A percentile compares a stretch with the other conserved stretches of the same genome.
Evolutionary conservation across 2,113 vertebrate genomes (phyloP).

Genomic region (Centropus unirufus): DNA sequence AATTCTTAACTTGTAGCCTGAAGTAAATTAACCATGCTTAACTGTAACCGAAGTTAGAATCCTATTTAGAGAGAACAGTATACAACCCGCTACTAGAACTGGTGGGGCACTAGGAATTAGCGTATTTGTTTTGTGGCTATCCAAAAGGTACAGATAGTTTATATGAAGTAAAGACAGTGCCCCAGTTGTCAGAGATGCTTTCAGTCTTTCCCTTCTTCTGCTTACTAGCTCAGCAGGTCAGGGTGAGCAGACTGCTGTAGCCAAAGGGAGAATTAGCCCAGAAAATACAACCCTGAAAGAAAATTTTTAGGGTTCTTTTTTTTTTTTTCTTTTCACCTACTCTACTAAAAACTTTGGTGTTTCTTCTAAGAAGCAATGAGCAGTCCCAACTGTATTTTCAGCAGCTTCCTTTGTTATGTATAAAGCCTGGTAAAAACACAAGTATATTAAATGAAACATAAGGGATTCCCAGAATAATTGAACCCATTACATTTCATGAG

Average conservation of each 20-base stretch:
- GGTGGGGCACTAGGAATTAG: not conserved
- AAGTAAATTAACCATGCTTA: not conserved
- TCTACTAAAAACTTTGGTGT: not conserved
- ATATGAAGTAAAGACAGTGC: not conserved
- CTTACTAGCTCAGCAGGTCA: not conserved
- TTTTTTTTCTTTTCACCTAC: not conserved
- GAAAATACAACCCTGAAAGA: not conserved
- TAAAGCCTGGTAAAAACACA: not conserved
- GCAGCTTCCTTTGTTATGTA: not conserved
- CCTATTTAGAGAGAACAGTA: not conserved
- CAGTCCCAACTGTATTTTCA: not conserved
- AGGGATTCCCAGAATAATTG: not conserved
- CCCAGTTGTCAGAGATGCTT: not conserved
- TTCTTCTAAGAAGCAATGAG: not conserved
- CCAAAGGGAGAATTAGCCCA: not conserved
- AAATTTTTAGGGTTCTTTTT: not conserved
- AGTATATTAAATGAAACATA: not conserved
- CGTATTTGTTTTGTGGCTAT: not conserved
- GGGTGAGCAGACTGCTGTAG: not conserved
- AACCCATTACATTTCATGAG: not conserved
- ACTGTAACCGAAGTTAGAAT: not conserved
- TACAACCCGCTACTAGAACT: not conserved
- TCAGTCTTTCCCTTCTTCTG: not conserved
- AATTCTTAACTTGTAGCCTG: not conserved
- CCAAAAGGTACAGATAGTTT: not conserved